Base-by-base conservation (phyloP, 2,797 vertebrate species). In the Loriculus beryllinus region DNA sequence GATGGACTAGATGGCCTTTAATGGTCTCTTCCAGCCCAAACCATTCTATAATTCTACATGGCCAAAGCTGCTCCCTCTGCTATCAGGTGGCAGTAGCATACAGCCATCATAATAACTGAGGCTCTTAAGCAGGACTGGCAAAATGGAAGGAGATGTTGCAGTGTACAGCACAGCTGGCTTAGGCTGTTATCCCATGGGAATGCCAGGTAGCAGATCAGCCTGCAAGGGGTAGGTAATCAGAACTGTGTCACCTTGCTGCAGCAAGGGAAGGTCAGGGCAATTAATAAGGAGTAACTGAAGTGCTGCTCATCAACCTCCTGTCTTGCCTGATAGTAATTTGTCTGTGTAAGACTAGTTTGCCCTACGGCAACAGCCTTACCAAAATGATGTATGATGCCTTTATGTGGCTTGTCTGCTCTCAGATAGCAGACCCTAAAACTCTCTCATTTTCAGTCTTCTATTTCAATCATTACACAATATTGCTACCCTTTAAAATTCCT, bases 1-100 rank as follows among this genome's bases (percentile, higher is more conserved):
- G 45, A 67, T 25, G 26, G 26, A 35, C 47, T 35, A 67, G 67
- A 60, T 20, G 40, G 40, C 13, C 40, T 63, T 56, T 43, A 54
- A 48, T 49, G 14, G 28, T 72, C 14, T 37, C 17, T 69, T 63
- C 48, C 42, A 28, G 67, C 13, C 26, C 40, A 47, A 43, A 28
- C 37, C 22, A 6, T n/a, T 49, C 26, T 17, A 15, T 63, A 63
- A 28, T n/a, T 40, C 21, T 39, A 1, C 39, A 26, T 5, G 13
- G 56, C 40, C 57, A 56, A 42, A 31, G 35, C 49, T 54, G 60
- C 26, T 40, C 35, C 26, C 39, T 70, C 29, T 72, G 56, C 47
- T 65, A 3, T 52, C 43, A 15, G 0, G 0, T 47, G n/a, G 14
- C 23, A 1, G 0, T 5, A 54, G 54, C 1, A 1, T 11, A 49